Evolutionary conservation across 2,888 invertebrate species (phyloP), one percentile per base, ranked within the genome.

Genomic region (Parapristionchus giblindavisi): DNA sequence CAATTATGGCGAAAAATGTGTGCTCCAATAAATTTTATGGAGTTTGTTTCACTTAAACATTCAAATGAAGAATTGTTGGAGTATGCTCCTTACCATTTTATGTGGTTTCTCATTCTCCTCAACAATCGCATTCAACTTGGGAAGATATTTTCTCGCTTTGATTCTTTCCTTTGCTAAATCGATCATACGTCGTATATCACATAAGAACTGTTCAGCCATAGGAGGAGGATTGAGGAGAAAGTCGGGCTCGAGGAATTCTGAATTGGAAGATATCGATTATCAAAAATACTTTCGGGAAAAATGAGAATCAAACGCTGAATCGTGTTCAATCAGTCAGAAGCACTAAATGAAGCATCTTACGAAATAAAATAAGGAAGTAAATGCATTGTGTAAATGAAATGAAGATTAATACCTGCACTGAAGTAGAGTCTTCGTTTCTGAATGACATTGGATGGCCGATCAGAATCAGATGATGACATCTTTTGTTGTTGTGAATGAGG

Each of bases 171-270:
- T 94, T 8, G 95, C 95, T 68, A 94, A 92, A 56, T 94, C 91
- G 83, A 95, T 94, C 6, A 95, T 94, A 90, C 94, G 94, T 78
- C 95, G 92, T 79, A 95, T 94, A 91, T 87, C 87, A 48, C 76
- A 79, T 2, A 95, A 90, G 88, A 95, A 95, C 89, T 95, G 95
- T 81, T 94, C 90, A 34, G 95, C 95, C 73, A 94, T 94, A 56
- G 94, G 93, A 61, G 95, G 95, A 32, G 95, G 95, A 82, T 94
- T 92, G 93, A 93, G 90, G 88, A 95, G 91, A 63, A 94, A 89
- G 82, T 94, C 93, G 36, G 93, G 93, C 88, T 95, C 95, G 86
- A 95, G 94, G 88, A 94, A 95, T 8, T 94, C 94, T 83, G 75
- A 74, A 84, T 52, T 11, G 34, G 56, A 56, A 8, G 56, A 11